A percentile compares a stretch with the other conserved stretches of the same genome.
Conservation (phyloP, 2,113 vertebrate species). For the Numenius arquata region DNA sequence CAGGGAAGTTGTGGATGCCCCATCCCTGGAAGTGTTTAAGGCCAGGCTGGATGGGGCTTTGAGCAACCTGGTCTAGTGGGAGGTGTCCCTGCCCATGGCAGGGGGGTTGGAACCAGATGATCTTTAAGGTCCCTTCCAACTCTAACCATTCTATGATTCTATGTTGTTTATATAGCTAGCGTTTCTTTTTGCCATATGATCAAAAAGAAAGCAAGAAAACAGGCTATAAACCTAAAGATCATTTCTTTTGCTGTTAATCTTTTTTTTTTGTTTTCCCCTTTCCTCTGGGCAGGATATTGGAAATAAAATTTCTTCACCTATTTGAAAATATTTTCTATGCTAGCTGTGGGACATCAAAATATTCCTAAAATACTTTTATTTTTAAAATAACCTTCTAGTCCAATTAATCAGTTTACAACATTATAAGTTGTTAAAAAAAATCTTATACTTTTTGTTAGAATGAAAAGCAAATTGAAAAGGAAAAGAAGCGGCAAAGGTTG, state of each 20-base stretch:
- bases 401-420: neutral
- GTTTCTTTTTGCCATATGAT: neutral
- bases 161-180: neutral
- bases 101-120: no score
- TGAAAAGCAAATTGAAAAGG: conserved; percentile 80
- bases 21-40: no score
- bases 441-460: conserved; percentile 74
- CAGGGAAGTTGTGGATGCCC: no score
- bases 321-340: neutral
- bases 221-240: neutral
- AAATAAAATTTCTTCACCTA: neutral
- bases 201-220: neutral
- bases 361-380: neutral
- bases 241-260: neutral
- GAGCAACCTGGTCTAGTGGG: no score
- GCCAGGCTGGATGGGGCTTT: no score
- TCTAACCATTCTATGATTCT: no score
- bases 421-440: neutral
- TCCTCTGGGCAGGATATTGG: neutral
- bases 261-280: no score
- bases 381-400: neutral
- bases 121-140: no score
- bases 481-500: conserved; percentile 70
- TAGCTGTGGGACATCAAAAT: neutral
- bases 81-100: no score